Evolutionary conservation across 2,113 vertebrate species (phyloP).

Genomic region (Python bivittatus): DNA sequence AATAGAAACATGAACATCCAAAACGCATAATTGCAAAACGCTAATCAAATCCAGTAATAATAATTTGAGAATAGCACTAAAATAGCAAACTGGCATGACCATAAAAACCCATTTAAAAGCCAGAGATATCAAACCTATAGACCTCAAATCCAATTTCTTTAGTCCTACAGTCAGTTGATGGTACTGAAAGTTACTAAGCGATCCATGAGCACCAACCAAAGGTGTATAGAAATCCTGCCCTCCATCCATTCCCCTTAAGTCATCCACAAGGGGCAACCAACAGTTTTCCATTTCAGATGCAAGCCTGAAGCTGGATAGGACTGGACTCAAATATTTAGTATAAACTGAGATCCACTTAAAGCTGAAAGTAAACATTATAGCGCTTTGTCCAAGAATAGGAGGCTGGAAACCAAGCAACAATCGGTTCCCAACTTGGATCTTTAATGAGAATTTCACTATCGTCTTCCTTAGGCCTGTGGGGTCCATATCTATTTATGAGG

Average conservation of each 20-base stretch:
- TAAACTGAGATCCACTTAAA: background rate
- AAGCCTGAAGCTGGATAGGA: background rate
- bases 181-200: background rate
- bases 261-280: background rate
- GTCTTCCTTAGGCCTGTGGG: too few species aligned
- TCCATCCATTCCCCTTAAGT: background rate
- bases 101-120: background rate
- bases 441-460: too few species aligned
- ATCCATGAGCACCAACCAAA: background rate
- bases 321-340: background rate
- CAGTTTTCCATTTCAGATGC: background rate
- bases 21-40: background rate
- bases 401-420: too few species aligned
- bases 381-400: too few species aligned
- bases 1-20: background rate
- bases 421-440: too few species aligned
- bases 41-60: background rate
- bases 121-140: background rate
- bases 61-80: background rate
- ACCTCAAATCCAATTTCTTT: background rate
- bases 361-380: too few species aligned
- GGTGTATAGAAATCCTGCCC: background rate
- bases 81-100: background rate
- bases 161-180: background rate
- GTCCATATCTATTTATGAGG: too few species aligned